phyloP scores from a whole-genome alignment of 2,888 invertebrate genomes.

The Allophyes oxyacanthae region DNA sequence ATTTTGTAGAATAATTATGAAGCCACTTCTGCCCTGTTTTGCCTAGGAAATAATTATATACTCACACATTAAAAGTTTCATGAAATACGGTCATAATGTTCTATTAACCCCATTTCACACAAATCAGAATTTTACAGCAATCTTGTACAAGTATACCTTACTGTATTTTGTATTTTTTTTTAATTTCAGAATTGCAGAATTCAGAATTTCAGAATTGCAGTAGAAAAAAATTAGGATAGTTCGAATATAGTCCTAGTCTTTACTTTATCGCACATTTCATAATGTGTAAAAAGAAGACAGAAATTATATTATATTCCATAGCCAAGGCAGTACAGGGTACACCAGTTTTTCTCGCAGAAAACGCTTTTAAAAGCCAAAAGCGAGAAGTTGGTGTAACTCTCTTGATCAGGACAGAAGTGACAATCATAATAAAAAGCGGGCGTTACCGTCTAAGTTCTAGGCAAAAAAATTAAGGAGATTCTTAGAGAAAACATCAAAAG shows the following conservation, averaged over 20 bases:
- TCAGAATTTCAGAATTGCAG: too few species aligned
- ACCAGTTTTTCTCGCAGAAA: slow-evolving; percentile 24
- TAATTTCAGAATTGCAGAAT: too few species aligned
- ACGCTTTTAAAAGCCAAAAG: slow-evolving; percentile 1
- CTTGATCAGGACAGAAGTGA: slow-evolving; percentile 3
- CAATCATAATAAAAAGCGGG: slow-evolving; percentile 2
- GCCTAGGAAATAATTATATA: neutral
- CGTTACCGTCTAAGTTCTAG: neutral
- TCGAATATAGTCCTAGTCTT: neutral
- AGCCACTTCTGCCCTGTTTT: slow-evolving; percentile 4
- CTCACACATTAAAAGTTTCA: too few species aligned
- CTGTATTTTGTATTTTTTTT: too few species aligned
- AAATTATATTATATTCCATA: neutral
- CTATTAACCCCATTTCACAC: too few species aligned
- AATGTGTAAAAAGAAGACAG: slow-evolving; percentile 5
- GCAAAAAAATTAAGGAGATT: neutral
- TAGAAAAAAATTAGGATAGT: too few species aligned
- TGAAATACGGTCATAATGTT: too few species aligned
- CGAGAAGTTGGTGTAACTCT: slow-evolving; percentile 29
- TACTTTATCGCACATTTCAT: neutral
- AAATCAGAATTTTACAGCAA: too few species aligned
- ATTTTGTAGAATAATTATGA: slow-evolving; percentile 14
- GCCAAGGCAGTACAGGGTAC: slow-evolving; percentile 6
- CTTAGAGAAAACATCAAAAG: neutral
- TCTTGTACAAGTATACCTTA: too few species aligned